Conservation (phyloP, 2,797 vertebrate species). For the Sparidentex hasta region DNA sequence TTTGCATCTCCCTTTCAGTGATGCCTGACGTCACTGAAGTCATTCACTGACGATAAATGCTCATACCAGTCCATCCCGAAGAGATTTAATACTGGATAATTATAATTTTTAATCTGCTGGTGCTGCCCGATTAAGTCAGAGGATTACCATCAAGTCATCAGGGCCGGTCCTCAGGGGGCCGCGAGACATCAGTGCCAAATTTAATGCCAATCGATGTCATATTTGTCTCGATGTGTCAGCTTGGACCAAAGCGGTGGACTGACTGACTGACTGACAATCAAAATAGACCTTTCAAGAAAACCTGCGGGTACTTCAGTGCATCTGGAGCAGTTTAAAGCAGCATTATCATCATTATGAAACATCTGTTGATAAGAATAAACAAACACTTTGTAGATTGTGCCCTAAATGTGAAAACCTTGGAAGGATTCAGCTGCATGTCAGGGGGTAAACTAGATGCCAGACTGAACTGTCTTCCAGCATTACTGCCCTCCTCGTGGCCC, state of each 20-base stretch:
- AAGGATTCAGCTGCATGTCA: slow-evolving; percentile 13
- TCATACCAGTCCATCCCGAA: not conserved
- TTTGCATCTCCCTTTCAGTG: not conserved
- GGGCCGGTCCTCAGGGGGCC: not conserved
- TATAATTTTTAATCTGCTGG: not conserved
- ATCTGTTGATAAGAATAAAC: not conserved
- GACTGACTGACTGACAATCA: not conserved
- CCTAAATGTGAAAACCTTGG: not conserved
- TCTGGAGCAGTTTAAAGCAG: not conserved
- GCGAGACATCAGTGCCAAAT: not conserved
- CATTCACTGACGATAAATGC: no score
- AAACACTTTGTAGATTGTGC: slow-evolving; percentile 3
- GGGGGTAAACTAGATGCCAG: slow-evolving; percentile 43
- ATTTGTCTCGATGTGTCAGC: not conserved
- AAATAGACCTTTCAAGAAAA: not conserved
- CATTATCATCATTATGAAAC: slow-evolving; percentile 7
- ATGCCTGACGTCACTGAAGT: no score
- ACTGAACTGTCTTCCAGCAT: slow-evolving; percentile 40
- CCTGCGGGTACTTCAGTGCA: not conserved
- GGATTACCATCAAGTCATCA: not conserved
- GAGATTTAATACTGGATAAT: not conserved
- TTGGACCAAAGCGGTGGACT: not conserved
- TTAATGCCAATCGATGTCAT: not conserved
- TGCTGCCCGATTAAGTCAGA: not conserved
- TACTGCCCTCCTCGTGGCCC: slow-evolving; percentile 45